Base-by-base conservation (phyloP, 2,113 vertebrate species). In the Neodon shergylaensis region DNA sequence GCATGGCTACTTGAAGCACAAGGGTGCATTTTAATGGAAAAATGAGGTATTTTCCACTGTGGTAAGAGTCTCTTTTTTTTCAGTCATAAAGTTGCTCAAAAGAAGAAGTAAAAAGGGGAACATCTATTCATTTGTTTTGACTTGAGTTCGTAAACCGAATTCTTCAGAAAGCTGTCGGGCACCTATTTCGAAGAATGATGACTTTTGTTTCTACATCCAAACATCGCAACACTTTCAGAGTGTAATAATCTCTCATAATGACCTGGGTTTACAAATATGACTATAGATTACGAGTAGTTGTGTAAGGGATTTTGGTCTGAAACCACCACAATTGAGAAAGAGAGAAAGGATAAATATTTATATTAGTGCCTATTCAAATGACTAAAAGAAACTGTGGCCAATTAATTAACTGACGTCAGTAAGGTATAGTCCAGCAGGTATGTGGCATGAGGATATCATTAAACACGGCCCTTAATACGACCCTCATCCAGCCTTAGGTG, bases 101-200 rank as follows among this genome's bases (percentile, higher is more conserved):
- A 98, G 98, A 97, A 98, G 98, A 98, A 98, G 98, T 88, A 98
- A 97, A 98, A 98, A 98, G 97, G 98, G 98, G 98, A 98, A 98
- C 97, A 88, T 95, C 13, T 90, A 92, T 97, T 98, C 98, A 98
- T 98, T 98, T 98, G 97, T 98, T 98, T 98, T 96, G 98, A 98
- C 97, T 97, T 91, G 96, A 97, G 96, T 98, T 98, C 92, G 90
- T 98, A 98, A 98, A 98, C 97, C 36, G 44, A 98, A 90, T 98
- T 98, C 98, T 98, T 97, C 95, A 98, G 98, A 98, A 98, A 98
- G 88, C 92, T 96, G 94, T 94, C 66, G 94, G 97, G 97, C 95
- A 92, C 85, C 94, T 92, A 98, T 98, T 98, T 98, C 97, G 98
- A 98, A 98, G 98, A 98, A 98, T 94, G 96, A 36, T 66, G 95